Conservation (phyloP, 2,888 invertebrate species). For the Rhagonycha fulva region DNA sequence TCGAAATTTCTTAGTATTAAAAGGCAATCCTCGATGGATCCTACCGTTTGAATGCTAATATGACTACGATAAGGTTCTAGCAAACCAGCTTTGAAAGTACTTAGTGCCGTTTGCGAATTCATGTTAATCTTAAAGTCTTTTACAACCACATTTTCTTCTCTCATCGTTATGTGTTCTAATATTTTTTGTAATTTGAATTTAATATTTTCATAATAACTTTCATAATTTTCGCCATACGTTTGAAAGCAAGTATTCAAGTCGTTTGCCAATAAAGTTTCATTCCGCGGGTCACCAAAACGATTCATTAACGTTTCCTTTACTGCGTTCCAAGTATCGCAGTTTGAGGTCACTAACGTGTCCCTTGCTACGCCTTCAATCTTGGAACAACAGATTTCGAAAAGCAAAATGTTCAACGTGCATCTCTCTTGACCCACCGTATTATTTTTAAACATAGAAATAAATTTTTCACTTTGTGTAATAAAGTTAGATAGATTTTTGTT, state of each 20-base stretch:
- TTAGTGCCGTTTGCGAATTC: constrained; percentile 7
- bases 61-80: too few relatives aligned
- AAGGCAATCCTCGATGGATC: too few relatives aligned
- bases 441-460: too few relatives aligned
- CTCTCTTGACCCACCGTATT: too few relatives aligned
- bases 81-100: too few relatives aligned
- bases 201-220: constrained; percentile 30
- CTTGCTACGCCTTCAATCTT: background rate
- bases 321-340: constrained; percentile 5
- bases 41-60: too few relatives aligned
- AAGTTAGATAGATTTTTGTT: too few relatives aligned
- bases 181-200: constrained; percentile 33
- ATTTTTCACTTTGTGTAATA: too few relatives aligned
- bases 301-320: constrained; percentile 21
- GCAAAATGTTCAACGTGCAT: too few relatives aligned
- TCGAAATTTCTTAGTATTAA: too few relatives aligned
- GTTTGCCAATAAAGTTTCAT: constrained; percentile 23
- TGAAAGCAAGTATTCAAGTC: constrained; percentile 28
- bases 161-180: constrained; percentile 25
- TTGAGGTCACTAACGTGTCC: constrained; percentile 12
- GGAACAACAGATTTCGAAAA: background rate
- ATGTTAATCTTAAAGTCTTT: constrained; percentile 13
- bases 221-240: constrained; percentile 23
- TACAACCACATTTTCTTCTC: constrained; percentile 3
- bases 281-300: constrained; percentile 25